Conservation (phyloP, 1,140 invertebrate genomes). For the Penaeus japonicus region DNA sequence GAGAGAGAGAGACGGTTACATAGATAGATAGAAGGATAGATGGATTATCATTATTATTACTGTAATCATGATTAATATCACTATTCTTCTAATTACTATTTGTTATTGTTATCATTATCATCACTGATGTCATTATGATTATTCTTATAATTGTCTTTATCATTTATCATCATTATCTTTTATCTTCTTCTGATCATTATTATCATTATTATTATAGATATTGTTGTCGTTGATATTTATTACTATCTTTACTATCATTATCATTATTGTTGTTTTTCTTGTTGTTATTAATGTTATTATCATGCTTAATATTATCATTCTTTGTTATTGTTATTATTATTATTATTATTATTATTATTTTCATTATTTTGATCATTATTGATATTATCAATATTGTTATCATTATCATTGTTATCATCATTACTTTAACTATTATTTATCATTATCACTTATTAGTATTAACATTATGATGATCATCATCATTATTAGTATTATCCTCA, state of each 20-base stretch:
- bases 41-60: too few species aligned
- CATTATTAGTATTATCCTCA: neutral
- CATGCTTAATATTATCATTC: too few species aligned
- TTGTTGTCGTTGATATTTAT: too few species aligned
- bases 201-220: neutral
- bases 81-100: too few species aligned
- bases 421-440: neutral
- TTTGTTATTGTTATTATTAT: neutral
- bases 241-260: too few species aligned
- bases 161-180: neutral
- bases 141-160: neutral
- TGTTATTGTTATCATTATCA: too few species aligned
- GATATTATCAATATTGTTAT: neutral
- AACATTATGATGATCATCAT: neutral
- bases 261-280: too few species aligned
- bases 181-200: neutral
- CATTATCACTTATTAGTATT: neutral
- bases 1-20: too few species aligned
- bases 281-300: too few species aligned
- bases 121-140: too few species aligned
- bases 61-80: too few species aligned
- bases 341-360: neutral
- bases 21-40: too few species aligned
- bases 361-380: neutral
- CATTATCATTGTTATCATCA: neutral